These are phyloP conservation scores for Drosophila parvula DNA, from an alignment of 1,140 invertebrate genomes.

Conservation along the genomic window DNA sequence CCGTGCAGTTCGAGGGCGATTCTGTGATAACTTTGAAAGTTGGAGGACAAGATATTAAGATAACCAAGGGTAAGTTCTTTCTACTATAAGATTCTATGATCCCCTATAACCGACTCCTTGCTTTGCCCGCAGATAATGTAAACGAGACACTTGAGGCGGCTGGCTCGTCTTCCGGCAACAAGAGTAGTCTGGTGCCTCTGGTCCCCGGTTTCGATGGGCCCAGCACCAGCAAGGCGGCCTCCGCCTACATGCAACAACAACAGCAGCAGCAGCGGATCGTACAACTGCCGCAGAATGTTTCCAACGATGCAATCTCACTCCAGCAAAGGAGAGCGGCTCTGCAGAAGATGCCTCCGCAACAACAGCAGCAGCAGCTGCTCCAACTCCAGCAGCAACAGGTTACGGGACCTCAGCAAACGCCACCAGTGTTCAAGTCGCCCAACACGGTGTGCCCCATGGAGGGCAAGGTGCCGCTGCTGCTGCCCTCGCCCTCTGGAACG, in stretches of 20 bases:
- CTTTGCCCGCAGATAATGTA: slow-evolving; percentile 56
- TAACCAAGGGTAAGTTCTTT: slow-evolving; percentile 85
- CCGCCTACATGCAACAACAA: slow-evolving; percentile 67
- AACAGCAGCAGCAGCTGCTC: slow-evolving; percentile 44
- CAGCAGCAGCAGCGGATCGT: slow-evolving; percentile 50
- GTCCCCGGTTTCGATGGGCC: slow-evolving; percentile 66
- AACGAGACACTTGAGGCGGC: slow-evolving; percentile 77
- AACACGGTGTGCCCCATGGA: slow-evolving; percentile 93
- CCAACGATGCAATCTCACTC: slow-evolving; percentile 69
- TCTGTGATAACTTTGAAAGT: slow-evolving; percentile 96
- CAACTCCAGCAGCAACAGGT: slow-evolving; percentile 49
- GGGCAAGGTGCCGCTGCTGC: slow-evolving; percentile 87
- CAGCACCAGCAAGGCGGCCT: slow-evolving; percentile 73
- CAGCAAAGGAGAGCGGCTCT: slow-evolving; percentile 61
- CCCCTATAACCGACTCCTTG: neutral
- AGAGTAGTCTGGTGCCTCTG: slow-evolving; percentile 57
- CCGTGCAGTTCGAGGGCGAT: slow-evolving; percentile 98
- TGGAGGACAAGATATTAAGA: slow-evolving; percentile 90
- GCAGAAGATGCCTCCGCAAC: slow-evolving; percentile 62
- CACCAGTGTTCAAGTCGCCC: slow-evolving; percentile 89
- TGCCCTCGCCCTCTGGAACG: slow-evolving; percentile 77
- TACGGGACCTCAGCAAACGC: slow-evolving; percentile 49
- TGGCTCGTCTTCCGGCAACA: slow-evolving; percentile 74
- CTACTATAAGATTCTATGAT: too few species aligned
- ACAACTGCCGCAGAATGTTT: slow-evolving; percentile 56